These are phyloP conservation scores for Cyphomyrmex costatus DNA, from an alignment of 1,140 invertebrate species.

Conservation along the genomic window DNA sequence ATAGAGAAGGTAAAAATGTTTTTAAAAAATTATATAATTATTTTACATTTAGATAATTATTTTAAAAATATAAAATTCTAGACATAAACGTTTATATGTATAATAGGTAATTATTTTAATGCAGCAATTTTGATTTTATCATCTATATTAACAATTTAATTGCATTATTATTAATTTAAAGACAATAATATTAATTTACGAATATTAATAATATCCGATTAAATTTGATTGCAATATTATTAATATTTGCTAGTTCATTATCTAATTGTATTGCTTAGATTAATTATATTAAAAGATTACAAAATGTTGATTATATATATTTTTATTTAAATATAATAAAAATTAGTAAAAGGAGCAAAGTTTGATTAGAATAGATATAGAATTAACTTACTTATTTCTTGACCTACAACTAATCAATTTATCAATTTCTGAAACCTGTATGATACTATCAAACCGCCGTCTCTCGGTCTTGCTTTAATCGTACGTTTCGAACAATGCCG, in stretches of 20 bases:
- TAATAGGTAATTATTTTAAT: neutral
- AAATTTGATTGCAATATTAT: constrained; percentile 13
- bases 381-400: neutral
- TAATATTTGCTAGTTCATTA: neutral
- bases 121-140: neutral
- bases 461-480: neutral
- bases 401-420: neutral
- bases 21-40: neutral
- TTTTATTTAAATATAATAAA: constrained; percentile 4
- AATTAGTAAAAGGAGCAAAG: neutral
- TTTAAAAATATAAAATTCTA: neutral
- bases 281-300: neutral
- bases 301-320: neutral
- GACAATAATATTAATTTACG: neutral
- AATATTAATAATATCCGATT: neutral
- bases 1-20: constrained; percentile 16
- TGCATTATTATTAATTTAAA: neutral
- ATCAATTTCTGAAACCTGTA: constrained; percentile 8
- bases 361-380: no score
- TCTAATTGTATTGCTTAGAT: neutral
- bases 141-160: constrained; percentile 7
- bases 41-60: no score
- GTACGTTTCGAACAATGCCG: constrained; percentile 11
- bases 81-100: neutral
- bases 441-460: neutral